Conservation (phyloP, 2,113 vertebrate species). For the Cygnus atratus region DNA sequence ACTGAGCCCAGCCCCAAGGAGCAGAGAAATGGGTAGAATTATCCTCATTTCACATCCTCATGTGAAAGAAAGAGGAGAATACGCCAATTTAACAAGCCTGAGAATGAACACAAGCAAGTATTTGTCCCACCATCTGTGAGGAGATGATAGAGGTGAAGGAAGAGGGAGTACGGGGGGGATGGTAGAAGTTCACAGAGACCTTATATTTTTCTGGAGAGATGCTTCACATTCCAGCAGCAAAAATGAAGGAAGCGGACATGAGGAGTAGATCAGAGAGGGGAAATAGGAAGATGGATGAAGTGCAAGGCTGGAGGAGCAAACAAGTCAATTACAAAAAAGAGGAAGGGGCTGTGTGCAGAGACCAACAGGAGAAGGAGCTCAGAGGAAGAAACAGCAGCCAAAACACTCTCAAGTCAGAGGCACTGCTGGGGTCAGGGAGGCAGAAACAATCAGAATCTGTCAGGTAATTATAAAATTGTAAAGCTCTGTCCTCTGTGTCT, state of each 20-base stretch:
- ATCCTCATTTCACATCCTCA: background rate
- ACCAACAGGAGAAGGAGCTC: constrained; percentile 19
- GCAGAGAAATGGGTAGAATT: background rate
- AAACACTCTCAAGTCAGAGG: constrained; percentile 10
- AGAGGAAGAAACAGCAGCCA: constrained; percentile 40
- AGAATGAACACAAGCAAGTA: background rate
- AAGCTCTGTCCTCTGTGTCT: background rate
- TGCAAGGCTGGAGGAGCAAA: constrained; percentile 62
- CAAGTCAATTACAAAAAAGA: constrained; percentile 26
- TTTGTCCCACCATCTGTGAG: constrained; percentile 44
- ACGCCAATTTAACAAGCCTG: background rate
- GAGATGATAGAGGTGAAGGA: constrained; percentile 17
- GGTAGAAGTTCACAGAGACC: constrained; percentile 30
- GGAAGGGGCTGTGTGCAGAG: constrained; percentile 11
- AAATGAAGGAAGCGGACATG: constrained; percentile 44
- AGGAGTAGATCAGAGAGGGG: constrained; percentile 54
- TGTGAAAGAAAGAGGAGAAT: background rate
- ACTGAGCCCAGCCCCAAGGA: background rate
- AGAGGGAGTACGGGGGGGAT: constrained; percentile 3
- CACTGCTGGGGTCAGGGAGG: background rate
- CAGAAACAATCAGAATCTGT: background rate
- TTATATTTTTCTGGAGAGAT: constrained; percentile 54
- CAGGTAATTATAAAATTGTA: background rate
- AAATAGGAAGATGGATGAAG: constrained; percentile 65
- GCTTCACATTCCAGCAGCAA: constrained; percentile 56